Evolutionary conservation across 2,113 vertebrate genomes (phyloP).

Genomic region (Agapornis roseicollis): DNA sequence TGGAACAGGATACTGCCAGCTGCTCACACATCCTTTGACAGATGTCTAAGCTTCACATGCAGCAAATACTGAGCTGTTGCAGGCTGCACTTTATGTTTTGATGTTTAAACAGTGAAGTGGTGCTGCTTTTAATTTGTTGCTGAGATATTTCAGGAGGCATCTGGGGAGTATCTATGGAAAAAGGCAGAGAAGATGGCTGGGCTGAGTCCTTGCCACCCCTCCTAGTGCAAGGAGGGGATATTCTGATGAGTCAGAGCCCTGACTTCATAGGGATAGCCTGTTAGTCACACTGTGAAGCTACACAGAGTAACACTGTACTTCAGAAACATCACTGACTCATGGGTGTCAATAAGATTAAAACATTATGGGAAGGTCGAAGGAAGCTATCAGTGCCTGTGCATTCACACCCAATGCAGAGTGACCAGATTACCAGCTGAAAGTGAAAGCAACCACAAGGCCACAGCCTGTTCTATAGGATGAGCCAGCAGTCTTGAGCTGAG

Average conservation of each 20-base stretch:
- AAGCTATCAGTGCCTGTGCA: neutral
- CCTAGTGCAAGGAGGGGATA: neutral
- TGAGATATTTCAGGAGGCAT: neutral
- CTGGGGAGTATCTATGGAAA: neutral
- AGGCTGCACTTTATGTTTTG: neutral
- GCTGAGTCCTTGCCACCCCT: neutral
- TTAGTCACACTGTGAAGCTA: neutral
- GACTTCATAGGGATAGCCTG: neutral
- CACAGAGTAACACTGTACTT: neutral
- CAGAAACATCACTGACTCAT: neutral
- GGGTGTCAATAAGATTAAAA: neutral
- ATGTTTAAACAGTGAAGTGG: neutral
- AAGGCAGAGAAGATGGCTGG: neutral
- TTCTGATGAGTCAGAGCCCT: neutral
- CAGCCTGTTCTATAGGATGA: neutral
- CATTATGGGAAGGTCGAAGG: neutral
- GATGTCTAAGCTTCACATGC: neutral
- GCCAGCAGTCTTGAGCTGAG: neutral
- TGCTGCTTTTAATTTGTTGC: neutral
- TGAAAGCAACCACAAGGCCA: neutral
- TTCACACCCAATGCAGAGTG: fast-evolving
- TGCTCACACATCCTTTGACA: neutral
- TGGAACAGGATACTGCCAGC: neutral
- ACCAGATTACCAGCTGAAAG: neutral
- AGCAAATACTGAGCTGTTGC: neutral